Conservation (phyloP, 2,797 vertebrate genomes). For the Podargus strigoides region DNA sequence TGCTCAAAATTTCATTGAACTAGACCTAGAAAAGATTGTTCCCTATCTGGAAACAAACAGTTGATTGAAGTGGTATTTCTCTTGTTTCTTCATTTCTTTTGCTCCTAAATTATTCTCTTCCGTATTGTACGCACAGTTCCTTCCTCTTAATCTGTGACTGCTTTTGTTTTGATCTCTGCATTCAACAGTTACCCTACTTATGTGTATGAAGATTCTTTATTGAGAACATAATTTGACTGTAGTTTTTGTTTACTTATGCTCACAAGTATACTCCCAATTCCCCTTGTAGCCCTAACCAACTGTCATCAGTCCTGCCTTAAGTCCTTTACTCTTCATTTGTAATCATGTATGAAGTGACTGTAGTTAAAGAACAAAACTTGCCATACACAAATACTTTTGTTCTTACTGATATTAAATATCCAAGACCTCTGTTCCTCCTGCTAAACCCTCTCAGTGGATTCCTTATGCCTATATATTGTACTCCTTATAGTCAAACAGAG, state of each 20-base stretch:
- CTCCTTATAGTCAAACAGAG: neutral
- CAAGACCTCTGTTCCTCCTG: neutral
- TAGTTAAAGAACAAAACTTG: neutral
- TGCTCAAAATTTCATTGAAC: neutral
- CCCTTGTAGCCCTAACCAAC: neutral
- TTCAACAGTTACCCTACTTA: neutral
- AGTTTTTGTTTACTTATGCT: neutral
- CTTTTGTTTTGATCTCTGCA: neutral
- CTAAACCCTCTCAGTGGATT: neutral
- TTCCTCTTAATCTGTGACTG: neutral
- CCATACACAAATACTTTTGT: neutral
- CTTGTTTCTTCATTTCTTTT: neutral
- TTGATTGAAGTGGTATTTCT: neutral
- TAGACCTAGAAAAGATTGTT: neutral
- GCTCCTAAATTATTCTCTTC: neutral
- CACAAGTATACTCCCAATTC: neutral
- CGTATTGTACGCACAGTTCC: accelerated
- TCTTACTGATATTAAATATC: neutral
- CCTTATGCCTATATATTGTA: neutral
- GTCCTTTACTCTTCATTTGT: neutral
- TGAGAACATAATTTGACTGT: neutral
- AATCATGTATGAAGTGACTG: neutral
- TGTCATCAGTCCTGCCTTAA: neutral
- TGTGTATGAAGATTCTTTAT: neutral
- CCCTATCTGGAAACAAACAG: neutral